Base-by-base conservation (phyloP, 2,888 invertebrate species). In the Napeogenes sylphis region DNA sequence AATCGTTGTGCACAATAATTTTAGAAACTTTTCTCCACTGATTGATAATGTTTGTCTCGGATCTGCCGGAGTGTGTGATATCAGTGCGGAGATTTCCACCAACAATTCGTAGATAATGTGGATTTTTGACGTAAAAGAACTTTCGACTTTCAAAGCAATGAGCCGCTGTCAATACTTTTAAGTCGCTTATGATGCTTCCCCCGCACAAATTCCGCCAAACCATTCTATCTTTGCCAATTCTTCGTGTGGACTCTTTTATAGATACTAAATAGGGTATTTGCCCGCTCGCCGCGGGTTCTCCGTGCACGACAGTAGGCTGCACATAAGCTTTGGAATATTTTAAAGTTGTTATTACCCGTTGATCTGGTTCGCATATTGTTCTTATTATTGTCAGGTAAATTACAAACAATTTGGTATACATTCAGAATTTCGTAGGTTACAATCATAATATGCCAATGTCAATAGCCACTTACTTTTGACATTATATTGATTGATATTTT, bases 101-200 rank as follows among this genome's bases (percentile, higher is more conserved):
- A 0, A 84, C 82, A 0, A 79, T 61, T 2, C 84, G 74, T 0
- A 86, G 68, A 0, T 60, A 0, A 0, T 66, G 33, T 0, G 79
- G 77, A 8, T 78, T 58, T 42, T 67, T 72, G 0, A 63, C 60
- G 64, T 76, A 82, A 55, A 65, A 77, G 65, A 80, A 85, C 13
- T 76, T n/a, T 6, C 78, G 67, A 0, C 54, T 62, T 72, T 87
- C 87, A 66, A 88, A 88, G 69, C 87, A 87, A 54, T 88, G 87
- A 0, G 86, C 87, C 0, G 87, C 87, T 2, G 87, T 80, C 0
- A 87, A 56, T 0, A 87, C 80, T 21, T 70, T 77, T 0, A 4
- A 4, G 0, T 56, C n/a, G 4, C 72, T 59, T 10, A 88, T 82
- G 3, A 87, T 88, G 60, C 78, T 83, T 0, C 83, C 87, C 0